Conservation (phyloP, 2,797 vertebrate species). For the Nasua narica region DNA sequence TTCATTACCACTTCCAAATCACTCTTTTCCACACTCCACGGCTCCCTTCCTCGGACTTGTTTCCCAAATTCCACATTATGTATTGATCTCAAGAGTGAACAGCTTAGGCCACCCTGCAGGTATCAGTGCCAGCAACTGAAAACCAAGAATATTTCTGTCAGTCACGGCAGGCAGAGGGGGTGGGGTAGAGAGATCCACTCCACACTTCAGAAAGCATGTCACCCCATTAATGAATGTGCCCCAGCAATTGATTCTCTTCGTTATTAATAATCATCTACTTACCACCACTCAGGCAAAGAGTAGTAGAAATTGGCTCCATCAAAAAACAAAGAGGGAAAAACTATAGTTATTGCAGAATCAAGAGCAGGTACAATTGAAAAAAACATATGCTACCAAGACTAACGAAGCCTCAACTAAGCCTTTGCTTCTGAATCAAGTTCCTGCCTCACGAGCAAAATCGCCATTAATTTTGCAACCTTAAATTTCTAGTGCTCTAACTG, state of each 20-base stretch:
- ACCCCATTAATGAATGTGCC: neutral
- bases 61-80: neutral
- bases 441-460: neutral
- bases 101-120: neutral
- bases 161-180: neutral
- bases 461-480: neutral
- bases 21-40: neutral
- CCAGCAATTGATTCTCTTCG: neutral
- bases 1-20: neutral
- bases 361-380: neutral
- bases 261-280: neutral
- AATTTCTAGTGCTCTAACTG: neutral
- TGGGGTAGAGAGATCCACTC: neutral
- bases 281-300: neutral
- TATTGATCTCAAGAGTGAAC: neutral
- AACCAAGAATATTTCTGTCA: neutral
- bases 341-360: neutral
- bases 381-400: neutral
- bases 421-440: neutral
- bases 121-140: neutral
- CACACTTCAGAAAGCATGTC: neutral
- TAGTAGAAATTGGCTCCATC: neutral
- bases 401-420: neutral
- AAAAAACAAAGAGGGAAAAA: neutral
- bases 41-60: neutral